Base-by-base conservation (phyloP, 2,888 invertebrate species). In the Schizaphis graminum region DNA sequence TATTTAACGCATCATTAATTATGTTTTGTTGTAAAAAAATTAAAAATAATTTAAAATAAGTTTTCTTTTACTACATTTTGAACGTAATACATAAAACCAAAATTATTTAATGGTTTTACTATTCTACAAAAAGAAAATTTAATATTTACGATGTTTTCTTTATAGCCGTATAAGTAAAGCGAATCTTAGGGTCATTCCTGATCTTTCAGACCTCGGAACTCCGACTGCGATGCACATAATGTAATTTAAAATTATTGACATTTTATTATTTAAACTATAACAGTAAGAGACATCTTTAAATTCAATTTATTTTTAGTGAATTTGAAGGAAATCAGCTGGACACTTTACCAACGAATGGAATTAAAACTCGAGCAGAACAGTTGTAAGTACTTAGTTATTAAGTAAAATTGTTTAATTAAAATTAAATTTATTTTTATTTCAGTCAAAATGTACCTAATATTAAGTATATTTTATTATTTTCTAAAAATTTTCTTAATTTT, bases 281-380 rank as follows among this genome's bases (percentile, higher is more conserved):
- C 41, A 56, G 21, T 24, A 44, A 44, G 16, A 35, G 5, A 49
- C 35, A 11, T 47, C n/a, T n/a, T 11, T 53, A 91, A 13, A 77
- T 26, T 16, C 91, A 91, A 94, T 92, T 87, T 89, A 53, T 92
- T 93, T 95, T 28, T 96, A 98, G 98, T 95, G 98, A 98, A 96
- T 96, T 98, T 95, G 98, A 97, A 95, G 97, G 97, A 61, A 98
- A 98, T 96, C 97, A 97, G 95, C 97, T 98, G 94, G 96, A 96
- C 95, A 96, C 96, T 94, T 96, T 98, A 94, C 96, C 97, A 24
- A 96, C 97, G 88, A 97, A 97, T 96, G 97, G 97, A 88, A 96
- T 98, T 94, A 97, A 97, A 95, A 97, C 98, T 94, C 97, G 97
- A 95, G 97, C 97, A 95, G 97, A 97, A 96, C 97, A 97, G 97